phyloP scores from a whole-genome alignment of 2,797 vertebrate species.

The Rhyacichthys aspro region DNA sequence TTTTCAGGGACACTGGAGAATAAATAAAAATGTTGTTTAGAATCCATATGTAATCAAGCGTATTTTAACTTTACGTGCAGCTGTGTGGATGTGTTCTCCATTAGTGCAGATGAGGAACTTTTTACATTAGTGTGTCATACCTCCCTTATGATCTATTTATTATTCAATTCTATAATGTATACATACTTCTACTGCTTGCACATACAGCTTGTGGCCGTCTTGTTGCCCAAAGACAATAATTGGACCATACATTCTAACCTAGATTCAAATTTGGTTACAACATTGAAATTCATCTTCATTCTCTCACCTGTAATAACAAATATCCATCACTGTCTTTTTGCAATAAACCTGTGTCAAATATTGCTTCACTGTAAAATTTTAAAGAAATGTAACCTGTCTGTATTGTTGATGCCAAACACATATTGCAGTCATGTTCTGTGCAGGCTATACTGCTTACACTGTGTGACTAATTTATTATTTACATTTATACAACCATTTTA shows the following conservation, averaged over 20 bases:
- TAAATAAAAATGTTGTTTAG: neutral
- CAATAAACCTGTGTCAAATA: neutral
- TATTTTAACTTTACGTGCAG: neutral
- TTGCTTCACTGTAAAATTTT: neutral
- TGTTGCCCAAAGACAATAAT: neutral
- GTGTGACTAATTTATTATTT: slow-evolving; percentile 6
- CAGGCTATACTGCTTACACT: neutral
- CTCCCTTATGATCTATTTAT: neutral
- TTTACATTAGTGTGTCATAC: slow-evolving; percentile 1
- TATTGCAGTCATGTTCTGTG: neutral
- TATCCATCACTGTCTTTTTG: slow-evolving; percentile 1
- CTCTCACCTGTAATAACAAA: neutral
- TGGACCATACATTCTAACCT: neutral
- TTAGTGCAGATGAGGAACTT: neutral
- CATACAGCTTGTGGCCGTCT: neutral
- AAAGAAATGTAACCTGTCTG: neutral
- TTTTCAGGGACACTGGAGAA: neutral
- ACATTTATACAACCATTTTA: neutral
- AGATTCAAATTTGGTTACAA: neutral
- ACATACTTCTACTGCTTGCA: neutral
- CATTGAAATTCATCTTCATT: neutral
- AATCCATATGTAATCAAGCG: neutral
- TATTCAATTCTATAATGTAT: neutral
- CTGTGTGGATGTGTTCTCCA: neutral
- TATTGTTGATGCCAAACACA: neutral